These are phyloP conservation scores for Oryzias javanicus DNA, from an alignment of 2,113 vertebrate genomes.

Conservation along the genomic window DNA sequence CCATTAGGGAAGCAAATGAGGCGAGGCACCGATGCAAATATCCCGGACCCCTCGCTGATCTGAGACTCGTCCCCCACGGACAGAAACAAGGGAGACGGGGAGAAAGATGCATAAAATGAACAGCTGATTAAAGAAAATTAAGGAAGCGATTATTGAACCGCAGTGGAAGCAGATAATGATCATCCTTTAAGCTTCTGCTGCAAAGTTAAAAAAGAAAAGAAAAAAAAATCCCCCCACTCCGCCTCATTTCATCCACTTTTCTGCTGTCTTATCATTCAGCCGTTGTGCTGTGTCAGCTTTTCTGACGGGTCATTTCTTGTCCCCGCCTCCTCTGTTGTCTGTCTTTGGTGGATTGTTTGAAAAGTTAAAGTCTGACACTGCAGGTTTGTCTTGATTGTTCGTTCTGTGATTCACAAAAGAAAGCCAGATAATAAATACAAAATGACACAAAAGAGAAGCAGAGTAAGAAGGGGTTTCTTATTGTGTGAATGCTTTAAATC, in stretches of 20 bases:
- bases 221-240: too few species aligned
- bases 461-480: too few species aligned
- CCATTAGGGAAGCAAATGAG: slow-evolving; percentile 69
- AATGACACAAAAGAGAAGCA: too few species aligned
- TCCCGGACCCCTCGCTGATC: slow-evolving; percentile 52
- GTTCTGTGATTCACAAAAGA: too few species aligned
- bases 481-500: too few species aligned
- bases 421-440: too few species aligned
- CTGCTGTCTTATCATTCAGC: slow-evolving; percentile 41
- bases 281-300: slow-evolving; percentile 48
- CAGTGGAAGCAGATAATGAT: slow-evolving; percentile 20
- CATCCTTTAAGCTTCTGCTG: slow-evolving; percentile 21
- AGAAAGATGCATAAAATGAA: slow-evolving; percentile 7
- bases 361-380: slow-evolving; percentile 38
- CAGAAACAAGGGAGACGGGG: slow-evolving; percentile 21
- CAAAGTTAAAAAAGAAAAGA: neutral
- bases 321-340: slow-evolving; percentile 21
- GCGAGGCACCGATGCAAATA: slow-evolving; percentile 50
- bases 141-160: neutral
- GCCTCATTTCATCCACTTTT: slow-evolving; percentile 24
- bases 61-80: slow-evolving; percentile 58
- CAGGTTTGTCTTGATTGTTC: neutral
- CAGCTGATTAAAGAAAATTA: neutral
- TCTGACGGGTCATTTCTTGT: slow-evolving; percentile 36
- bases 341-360: slow-evolving; percentile 29